phyloP scores from a whole-genome alignment of 2,797 vertebrate genomes.

The Catamblyrhynchus diadema region DNA sequence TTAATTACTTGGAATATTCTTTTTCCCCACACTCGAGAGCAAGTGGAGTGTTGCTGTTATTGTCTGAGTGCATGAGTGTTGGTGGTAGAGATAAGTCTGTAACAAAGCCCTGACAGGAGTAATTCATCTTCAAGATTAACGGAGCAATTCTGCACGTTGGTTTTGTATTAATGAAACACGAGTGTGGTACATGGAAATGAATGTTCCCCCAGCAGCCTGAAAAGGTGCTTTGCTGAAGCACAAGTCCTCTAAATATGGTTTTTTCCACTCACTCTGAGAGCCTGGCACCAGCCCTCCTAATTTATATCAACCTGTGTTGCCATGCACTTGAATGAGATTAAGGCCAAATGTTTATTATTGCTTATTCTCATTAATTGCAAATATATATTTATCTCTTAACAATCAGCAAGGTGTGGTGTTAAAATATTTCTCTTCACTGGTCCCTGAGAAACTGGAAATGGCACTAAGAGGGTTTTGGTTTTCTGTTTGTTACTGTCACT shows the following conservation, averaged over 20 bases:
- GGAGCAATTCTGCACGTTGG: not conserved
- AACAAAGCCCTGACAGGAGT: constrained; percentile 1
- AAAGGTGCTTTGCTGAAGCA: not conserved
- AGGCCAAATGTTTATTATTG: not conserved
- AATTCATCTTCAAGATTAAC: constrained; percentile 42
- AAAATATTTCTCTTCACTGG: not conserved
- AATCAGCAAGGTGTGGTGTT: not conserved
- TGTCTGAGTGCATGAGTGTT: not conserved
- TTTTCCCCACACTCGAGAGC: not conserved
- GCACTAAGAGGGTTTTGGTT: not conserved
- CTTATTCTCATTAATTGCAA: not conserved
- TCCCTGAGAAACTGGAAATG: not conserved
- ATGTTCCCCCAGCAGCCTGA: not conserved
- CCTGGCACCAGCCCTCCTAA: not conserved
- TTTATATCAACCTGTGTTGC: not conserved
- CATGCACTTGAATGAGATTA: not conserved
- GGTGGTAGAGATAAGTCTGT: not conserved
- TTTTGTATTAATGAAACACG: constrained; percentile 22
- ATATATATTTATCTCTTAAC: not conserved
- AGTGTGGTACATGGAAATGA: not conserved
- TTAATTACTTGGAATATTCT: not conserved
- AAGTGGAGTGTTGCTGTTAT: not conserved
- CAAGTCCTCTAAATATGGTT: not conserved
- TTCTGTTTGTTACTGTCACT: not conserved
- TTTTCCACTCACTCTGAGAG: not conserved